Evolutionary conservation across 2,113 vertebrate species (phyloP), one percentile per base, ranked within the genome.

Genomic region (Phasianus colchicus): DNA sequence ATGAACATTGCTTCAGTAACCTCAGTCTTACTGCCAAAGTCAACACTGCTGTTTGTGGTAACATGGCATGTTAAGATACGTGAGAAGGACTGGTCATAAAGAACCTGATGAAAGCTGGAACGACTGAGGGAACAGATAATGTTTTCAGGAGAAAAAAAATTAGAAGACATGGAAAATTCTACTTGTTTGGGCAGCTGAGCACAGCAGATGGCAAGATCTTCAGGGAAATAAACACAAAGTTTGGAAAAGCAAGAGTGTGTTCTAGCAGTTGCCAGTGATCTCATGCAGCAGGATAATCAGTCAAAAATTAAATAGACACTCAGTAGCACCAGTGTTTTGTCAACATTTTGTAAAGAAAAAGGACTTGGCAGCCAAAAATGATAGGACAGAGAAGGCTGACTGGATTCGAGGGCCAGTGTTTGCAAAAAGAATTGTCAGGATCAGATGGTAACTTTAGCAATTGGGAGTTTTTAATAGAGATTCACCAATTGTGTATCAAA

Each of bases 311-410:
- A 94, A 81, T 81, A 96, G 94, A 96, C 85, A 89, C 73, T 95
- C 89, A 93, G 83, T 89, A 97, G 91, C 93, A 95, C 95, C 91
- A 93, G 88, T 97, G 86, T 97, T 98, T 97, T 96, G 96, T 97
- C 96, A 97, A 96, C 90, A 91, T 83, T 90, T 93, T 88, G 80
- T 88, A 80, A 78, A 93, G 86, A 93, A 86, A 4, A 32, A 74
- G 63, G 83, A 90, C 54, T 96, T 96, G 95, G 95, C 96, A 97
- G 78, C 52, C 84, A 66, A 55, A 92, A 80, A 85, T 86, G 65
- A 88, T 61, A 88, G 97, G 85, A 79, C 87, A 89, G 90, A 94
- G 95, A 75, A 97, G 88, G 73, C 83, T 93, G 91, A 95, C 70
- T 92, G 67, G 58, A 66, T 97, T 97, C 0, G 2, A 96, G 86